Conservation (phyloP, 1,140 invertebrate species). For the Zaprionus davidi region DNA sequence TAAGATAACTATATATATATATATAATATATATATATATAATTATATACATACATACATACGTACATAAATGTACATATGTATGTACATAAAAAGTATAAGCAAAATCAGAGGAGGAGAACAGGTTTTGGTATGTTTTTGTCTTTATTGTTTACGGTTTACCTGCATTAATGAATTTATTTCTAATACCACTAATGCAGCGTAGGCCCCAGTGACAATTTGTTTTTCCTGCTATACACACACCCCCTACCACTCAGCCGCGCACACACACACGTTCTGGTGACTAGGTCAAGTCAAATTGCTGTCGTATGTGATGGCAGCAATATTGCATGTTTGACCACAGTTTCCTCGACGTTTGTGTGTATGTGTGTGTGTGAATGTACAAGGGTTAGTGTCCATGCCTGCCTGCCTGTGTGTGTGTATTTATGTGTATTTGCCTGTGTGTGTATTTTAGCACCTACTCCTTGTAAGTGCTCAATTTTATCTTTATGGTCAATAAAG, state of each 20-base stretch:
- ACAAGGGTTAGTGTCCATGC: too few species aligned
- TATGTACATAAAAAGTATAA: too few species aligned
- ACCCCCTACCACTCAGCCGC: background rate
- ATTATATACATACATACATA: too few species aligned
- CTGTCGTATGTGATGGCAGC: conserved; percentile 24
- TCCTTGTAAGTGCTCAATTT: conserved; percentile 61
- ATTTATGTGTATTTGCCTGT: too few species aligned
- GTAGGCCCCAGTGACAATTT: background rate
- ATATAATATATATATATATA: too few species aligned
- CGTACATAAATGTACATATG: too few species aligned
- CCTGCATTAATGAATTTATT: background rate
- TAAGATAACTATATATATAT: too few species aligned
- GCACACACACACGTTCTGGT: conserved; percentile 2
- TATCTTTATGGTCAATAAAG: conserved; percentile 78
- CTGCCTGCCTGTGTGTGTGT: too few species aligned
- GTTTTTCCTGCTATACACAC: conserved; percentile 1
- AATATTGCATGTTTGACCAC: conserved; percentile 60
- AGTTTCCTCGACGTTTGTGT: conserved; percentile 41
- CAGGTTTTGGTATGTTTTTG: too few species aligned
- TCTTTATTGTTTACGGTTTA: too few species aligned
- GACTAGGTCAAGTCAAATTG: conserved; percentile 32
- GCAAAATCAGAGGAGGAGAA: too few species aligned
- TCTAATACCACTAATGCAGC: background rate
- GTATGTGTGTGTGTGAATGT: background rate
- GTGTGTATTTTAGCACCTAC: conserved; percentile 73